Evolutionary conservation across 2,797 vertebrate species (phyloP), one percentile per base, ranked within the genome.

Genomic region (Menidia menidia): DNA sequence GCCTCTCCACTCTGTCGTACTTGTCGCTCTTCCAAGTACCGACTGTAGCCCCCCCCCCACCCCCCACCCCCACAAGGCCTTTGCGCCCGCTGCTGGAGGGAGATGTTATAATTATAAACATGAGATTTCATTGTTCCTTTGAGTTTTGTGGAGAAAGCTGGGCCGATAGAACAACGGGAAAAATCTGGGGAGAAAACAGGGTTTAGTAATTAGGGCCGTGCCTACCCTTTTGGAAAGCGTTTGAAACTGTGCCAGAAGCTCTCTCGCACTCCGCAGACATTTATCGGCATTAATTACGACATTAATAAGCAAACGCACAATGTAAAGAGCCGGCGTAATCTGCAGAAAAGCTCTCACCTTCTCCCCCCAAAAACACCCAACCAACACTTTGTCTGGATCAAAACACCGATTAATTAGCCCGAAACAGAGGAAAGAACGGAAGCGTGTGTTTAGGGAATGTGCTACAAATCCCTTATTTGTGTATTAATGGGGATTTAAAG

Each of bases 401-500:
- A 91, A 90, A 78, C 74, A 52, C 68, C 44, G 83, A 89, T 92
- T 89, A 90, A 89, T 90, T 85, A 88, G 77, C 64, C 64, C 2
- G 69, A 75, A 89, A 75, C 78, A 68, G 79, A 77, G 47, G 77
- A 42, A 45, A 25, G 71, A 51, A 63, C 33, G 42, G 55, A 63
- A 68, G 77, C 64, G 78, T 67, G 86, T 64, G 84, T 87, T 76
- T 18, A 57, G 80, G 81, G 89, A 88, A 70, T 25, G 35, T 25
- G 78, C 80, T 80, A 73, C 86, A 89, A 90, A 91, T 90, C 88
- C 87, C 81, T 83, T 63, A 88, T 87, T 90, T 88, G 81, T 84
- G 86, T 89, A 80, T 88, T 88, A 91, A 87, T 77, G 81, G 68
- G 86, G 85, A 87, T 91, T 92, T 91, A 84, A 74, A 91, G 89